Evolutionary conservation across 2,888 invertebrate genomes (phyloP), one percentile per base, ranked within the genome.

Genomic region (Synergus laeviventris): DNA sequence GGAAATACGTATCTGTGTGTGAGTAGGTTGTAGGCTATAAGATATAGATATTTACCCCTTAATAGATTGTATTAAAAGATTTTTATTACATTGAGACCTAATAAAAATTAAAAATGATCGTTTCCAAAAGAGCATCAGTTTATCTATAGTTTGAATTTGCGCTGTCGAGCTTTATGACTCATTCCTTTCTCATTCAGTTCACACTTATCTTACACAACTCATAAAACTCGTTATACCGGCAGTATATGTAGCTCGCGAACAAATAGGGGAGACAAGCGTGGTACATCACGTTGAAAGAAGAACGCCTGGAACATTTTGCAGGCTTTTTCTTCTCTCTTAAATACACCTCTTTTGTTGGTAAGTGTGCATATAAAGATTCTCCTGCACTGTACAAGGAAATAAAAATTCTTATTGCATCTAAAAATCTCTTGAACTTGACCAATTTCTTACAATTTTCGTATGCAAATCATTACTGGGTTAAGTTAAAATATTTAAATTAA

Each of bases 161-260:
- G 76, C 78, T 78, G 79, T 78, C 79, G 74, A 74, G 76, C 78
- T 75, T 66, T 78, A 79, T 80, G 79, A 81, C 79, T 80, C 80
- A 82, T 82, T 82, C 77, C 74, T 77, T 79, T 64, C 78, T 80
- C 80, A 80, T 82, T 75, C 78, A 78, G 79, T 76, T 78, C 79
- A 80, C 77, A 81, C 81, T 82, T 82, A 82, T 80, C 79, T 82
- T 80, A 73, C 79, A 78, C 81, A 80, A 82, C 80, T 82, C 81
- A 82, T 82, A 82, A 82, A 82, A 82, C 81, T 82, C 80, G 81
- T 82, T 82, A 78, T 79, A 76, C 64, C 78, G 77, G 80, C 79
- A 78, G 77, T 78, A 74, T 74, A 74, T 74, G 78, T 80, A 81
- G 80, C 79, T 81, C 76, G 76, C 74, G 79, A 80, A 76, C 79